Percentiles rank a stretch among this genome's conserved stretches.
phyloP scores from a whole-genome alignment of 2,888 invertebrate species.

The Drosophila kokeensis region DNA sequence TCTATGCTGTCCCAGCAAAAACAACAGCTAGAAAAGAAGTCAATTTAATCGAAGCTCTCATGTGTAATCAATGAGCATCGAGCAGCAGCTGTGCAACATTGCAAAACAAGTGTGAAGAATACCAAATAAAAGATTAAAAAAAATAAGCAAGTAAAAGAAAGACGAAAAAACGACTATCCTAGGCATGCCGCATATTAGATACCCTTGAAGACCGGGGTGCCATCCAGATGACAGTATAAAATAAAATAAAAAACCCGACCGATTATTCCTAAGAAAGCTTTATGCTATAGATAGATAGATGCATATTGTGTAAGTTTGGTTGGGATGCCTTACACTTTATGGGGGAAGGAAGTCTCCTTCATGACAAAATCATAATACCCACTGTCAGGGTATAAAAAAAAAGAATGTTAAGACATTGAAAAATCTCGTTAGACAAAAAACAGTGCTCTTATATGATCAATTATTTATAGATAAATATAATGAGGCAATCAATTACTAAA shows the following conservation, averaged over 20 bases:
- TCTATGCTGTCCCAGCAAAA: conserved; percentile 45
- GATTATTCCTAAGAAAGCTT: neutral
- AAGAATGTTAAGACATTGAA: neutral
- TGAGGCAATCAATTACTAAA: neutral
- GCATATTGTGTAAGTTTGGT: neutral
- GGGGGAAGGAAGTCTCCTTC: neutral
- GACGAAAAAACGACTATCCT: neutral
- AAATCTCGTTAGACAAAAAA: neutral
- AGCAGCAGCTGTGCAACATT: conserved; percentile 40
- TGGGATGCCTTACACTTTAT: neutral
- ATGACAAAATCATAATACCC: neutral
- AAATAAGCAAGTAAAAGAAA: neutral
- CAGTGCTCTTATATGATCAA: neutral
- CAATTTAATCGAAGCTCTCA: conserved; percentile 45
- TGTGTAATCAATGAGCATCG: conserved; percentile 68
- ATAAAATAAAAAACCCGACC: neutral
- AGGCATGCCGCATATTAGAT: neutral
- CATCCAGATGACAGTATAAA: neutral
- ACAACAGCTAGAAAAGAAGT: conserved; percentile 33
- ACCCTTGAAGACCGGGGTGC: neutral
- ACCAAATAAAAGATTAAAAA: neutral
- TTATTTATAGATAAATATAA: neutral
- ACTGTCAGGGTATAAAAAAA: neutral
- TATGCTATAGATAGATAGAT: neutral
- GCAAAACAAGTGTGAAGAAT: conserved; percentile 26